Evolutionary conservation across 2,888 invertebrate genomes (phyloP).

Genomic region (Hololepta plana): DNA sequence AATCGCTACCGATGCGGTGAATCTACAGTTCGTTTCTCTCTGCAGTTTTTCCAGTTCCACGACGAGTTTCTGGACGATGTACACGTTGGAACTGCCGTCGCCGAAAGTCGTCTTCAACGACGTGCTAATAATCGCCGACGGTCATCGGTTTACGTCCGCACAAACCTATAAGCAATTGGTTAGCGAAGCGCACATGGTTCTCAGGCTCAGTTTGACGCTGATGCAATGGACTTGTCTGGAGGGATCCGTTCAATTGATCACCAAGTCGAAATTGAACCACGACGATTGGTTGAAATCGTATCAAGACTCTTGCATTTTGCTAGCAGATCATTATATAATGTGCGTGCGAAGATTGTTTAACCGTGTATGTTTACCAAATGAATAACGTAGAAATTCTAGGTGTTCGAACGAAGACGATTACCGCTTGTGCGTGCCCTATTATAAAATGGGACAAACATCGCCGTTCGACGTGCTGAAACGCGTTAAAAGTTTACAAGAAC

Average conservation of each 20-base stretch:
- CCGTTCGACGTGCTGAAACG: conserved; percentile 30
- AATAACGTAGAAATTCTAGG: too few species aligned
- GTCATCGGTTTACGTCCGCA: conserved; percentile 42
- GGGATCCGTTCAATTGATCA: conserved; percentile 18
- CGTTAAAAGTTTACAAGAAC: conserved; percentile 23
- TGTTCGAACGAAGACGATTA: conserved; percentile 19
- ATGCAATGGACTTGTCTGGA: conserved; percentile 23
- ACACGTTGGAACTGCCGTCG: conserved; percentile 46
- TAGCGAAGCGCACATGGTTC: conserved; percentile 52
- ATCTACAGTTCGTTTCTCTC: background rate
- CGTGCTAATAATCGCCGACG: conserved; percentile 46
- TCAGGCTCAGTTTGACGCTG: conserved; percentile 29
- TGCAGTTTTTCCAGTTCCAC: conserved; percentile 21
- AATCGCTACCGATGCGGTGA: too few species aligned
- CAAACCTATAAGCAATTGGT: conserved; percentile 53
- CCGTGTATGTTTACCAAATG: too few species aligned
- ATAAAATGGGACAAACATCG: conserved; percentile 32
- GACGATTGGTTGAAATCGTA: conserved; percentile 28
- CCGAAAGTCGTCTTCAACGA: conserved; percentile 48
- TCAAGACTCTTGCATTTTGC: conserved; percentile 33
- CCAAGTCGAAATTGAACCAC: conserved; percentile 16
- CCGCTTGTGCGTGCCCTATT: conserved; percentile 31
- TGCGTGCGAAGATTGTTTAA: too few species aligned
- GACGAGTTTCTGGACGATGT: conserved; percentile 46
- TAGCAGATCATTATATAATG: conserved; percentile 37